A percentile compares a stretch with the other conserved stretches of the same genome.
phyloP scores from a whole-genome alignment of 2,888 invertebrate species.

The Aquatica leii region DNA sequence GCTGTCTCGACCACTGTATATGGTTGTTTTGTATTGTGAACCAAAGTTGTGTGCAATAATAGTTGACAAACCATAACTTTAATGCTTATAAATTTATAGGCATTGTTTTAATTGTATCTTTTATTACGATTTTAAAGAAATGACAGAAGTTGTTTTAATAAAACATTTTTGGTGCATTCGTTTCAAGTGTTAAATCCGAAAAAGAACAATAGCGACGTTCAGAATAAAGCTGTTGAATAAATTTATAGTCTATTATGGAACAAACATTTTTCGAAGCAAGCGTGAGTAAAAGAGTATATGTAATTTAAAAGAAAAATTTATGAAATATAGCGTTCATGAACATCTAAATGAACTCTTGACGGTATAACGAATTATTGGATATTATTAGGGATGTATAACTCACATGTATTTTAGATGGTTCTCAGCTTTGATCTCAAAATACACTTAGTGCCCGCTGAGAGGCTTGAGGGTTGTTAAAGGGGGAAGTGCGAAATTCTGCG shows the following conservation, averaged over 20 bases:
- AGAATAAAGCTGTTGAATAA: too few species aligned
- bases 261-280: too few species aligned
- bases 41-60: conserved; percentile 17
- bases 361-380: conserved; percentile 18
- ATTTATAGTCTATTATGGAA: too few species aligned
- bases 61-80: conserved; percentile 14
- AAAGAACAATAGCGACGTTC: too few species aligned
- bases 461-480: conserved; percentile 52
- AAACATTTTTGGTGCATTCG: too few species aligned
- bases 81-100: conserved; percentile 9
- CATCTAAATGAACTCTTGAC: neutral
- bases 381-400: conserved; percentile 34
- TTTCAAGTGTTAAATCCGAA: too few species aligned
- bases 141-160: too few species aligned
- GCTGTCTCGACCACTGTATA: conserved; percentile 47
- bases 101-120: conserved; percentile 1
- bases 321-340: too few species aligned
- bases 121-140: too few species aligned
- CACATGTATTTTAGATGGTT: conserved; percentile 34
- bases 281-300: too few species aligned
- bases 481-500: conserved; percentile 50
- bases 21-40: conserved; percentile 41
- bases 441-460: conserved; percentile 61
- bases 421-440: conserved; percentile 58
- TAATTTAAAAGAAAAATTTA: too few species aligned